Evolutionary conservation across 2,797 vertebrate genomes (phyloP), one percentile per base, ranked within the genome.

Genomic region (Jordanella pulchra): DNA sequence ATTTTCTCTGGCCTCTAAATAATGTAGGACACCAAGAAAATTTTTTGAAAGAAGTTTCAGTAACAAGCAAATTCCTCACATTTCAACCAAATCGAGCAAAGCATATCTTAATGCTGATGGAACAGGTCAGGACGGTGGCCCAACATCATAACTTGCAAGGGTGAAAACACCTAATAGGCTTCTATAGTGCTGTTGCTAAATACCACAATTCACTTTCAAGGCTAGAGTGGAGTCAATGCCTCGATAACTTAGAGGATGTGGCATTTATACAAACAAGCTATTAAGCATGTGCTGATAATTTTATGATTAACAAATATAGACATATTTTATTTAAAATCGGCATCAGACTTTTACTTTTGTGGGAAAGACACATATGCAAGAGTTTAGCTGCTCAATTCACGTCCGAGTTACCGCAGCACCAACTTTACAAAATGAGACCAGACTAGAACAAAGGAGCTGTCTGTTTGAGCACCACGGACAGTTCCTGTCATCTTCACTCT

Each of bases 391-490:
- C 44, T 60, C 55, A 72, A 73, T 47, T 61, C 39, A 67, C 25
- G 11, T 21, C 39, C 69, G 63, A 73, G 64, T 69, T 30, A n/a
- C 56, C 35, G 71, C 58, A 71, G 70, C 56, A 86, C 78, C 58
- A 71, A 69, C 65, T 58, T 77, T 48, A 64, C 44, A 69, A 72
- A 80, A 78, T 70, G 27, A 73, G 70, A 66, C 53, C 69, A 28
- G 76, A 85, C 72, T 65, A 39, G 86, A 84, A 89, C 79, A 87
- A 87, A 88, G 82, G 73, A 79, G 77, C 82, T 76, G 85, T 81
- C 71, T 78, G 75, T 80, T 91, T 90, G 86, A 92, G 91, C 82
- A 90, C 91, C 91, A 79, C 64, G 86, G 91, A 91, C 84, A 92
- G 91, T 81, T 91, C 87, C 86, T 67, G 76, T 85, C 84, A 85